phyloP scores from a whole-genome alignment of 1,140 invertebrate species.

The Pantala flavescens region DNA sequence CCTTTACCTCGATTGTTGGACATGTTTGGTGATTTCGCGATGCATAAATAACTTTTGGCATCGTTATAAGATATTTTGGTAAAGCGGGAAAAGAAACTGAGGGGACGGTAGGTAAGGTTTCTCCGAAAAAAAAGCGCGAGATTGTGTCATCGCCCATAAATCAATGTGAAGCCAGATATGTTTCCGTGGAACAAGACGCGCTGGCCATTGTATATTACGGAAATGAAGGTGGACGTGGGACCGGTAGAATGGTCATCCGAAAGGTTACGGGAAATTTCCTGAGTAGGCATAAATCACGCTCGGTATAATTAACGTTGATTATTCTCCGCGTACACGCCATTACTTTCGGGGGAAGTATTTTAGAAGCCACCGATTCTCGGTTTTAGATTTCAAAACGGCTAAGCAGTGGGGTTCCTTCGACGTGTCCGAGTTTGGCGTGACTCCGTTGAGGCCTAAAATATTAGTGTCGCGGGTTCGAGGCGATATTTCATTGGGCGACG shows the following conservation, averaged over 20 bases:
- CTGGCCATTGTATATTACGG: conserved; percentile 1
- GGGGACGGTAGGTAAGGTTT: conserved; percentile 3
- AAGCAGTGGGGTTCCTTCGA: no score
- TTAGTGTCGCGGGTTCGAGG: no score
- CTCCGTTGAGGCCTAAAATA: no score
- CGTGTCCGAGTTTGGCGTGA: no score
- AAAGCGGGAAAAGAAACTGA: background rate
- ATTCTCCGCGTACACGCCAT: no score
- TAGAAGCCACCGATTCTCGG: no score
- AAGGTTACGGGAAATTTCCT: background rate
- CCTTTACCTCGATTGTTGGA: background rate
- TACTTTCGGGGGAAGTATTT: no score
- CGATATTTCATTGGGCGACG: no score
- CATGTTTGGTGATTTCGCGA: background rate
- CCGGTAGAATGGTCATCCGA: background rate
- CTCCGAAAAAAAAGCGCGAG: background rate
- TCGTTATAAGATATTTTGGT: conserved; percentile 4
- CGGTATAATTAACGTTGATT: background rate
- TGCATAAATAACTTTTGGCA: background rate
- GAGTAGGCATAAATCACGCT: background rate
- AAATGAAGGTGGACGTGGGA: background rate
- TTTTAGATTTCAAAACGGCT: no score
- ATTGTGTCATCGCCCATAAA: background rate
- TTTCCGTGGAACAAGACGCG: background rate
- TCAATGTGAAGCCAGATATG: background rate